Conservation (phyloP, 2,113 vertebrate genomes). For the Edolisoma coerulescens region DNA sequence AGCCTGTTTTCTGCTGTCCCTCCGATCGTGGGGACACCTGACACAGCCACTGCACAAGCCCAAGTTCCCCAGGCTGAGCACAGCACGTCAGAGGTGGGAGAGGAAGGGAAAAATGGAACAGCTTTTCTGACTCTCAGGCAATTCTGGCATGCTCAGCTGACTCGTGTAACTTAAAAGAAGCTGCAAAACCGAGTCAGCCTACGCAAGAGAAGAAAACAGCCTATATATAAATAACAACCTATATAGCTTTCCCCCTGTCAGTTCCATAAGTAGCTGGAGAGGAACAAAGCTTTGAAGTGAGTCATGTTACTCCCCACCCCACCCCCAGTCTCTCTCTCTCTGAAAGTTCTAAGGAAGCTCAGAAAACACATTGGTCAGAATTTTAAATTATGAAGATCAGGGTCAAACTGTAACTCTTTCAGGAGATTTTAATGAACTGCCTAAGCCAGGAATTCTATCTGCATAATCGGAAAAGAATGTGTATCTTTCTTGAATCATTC, state of each 20-base stretch:
- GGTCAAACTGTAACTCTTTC: neutral
- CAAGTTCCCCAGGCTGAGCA: neutral
- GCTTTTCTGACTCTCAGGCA: neutral
- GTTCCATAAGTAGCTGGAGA: neutral
- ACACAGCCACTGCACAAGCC: accelerated
- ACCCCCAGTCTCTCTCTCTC: neutral
- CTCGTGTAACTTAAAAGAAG: neutral
- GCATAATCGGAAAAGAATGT: neutral
- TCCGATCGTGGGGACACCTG: accelerated
- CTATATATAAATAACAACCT: slow-evolving; percentile 38
- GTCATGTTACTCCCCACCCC: neutral
- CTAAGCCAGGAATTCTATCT: neutral
- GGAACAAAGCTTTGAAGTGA: slow-evolving; percentile 34
- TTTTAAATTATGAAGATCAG: neutral
- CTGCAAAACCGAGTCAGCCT: neutral
- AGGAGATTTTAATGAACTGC: neutral
- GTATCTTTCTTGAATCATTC: neutral
- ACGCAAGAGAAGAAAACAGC: slow-evolving; percentile 1
- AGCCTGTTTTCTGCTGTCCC: neutral
- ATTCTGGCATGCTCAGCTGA: neutral
- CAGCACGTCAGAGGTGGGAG: neutral
- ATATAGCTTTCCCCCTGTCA: neutral
- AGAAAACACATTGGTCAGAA: neutral
- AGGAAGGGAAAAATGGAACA: neutral
- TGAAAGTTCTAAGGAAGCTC: neutral